phyloP scores from a whole-genome alignment of 2,888 invertebrate genomes.

The Heliconius sara region DNA sequence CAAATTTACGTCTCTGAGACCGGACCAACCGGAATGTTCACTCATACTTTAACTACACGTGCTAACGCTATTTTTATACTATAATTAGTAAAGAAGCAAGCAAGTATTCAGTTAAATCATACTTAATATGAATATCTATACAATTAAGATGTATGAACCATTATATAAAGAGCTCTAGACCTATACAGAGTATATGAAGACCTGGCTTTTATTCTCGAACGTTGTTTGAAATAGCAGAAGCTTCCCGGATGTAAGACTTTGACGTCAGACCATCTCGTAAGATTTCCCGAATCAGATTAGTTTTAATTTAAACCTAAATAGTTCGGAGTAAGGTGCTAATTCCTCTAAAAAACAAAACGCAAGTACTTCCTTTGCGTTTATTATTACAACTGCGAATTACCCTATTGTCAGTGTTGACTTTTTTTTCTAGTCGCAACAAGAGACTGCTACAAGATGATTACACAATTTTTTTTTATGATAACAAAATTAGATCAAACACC shows the following conservation, averaged over 20 bases:
- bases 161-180: constrained; percentile 34
- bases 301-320: constrained; percentile 59
- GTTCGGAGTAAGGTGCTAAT: constrained; percentile 53
- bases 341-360: constrained; percentile 41
- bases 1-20: background rate
- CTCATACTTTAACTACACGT: background rate
- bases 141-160: constrained; percentile 43
- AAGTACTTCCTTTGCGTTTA: constrained; percentile 42
- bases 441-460: background rate
- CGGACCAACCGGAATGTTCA: too few species aligned
- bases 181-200: constrained; percentile 30
- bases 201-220: constrained; percentile 40
- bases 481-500: too few species aligned
- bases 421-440: constrained; percentile 6
- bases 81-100: background rate
- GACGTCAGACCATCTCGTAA: constrained; percentile 74
- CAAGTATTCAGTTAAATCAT: constrained; percentile 33
- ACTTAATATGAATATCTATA: constrained; percentile 46
- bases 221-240: constrained; percentile 71
- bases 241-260: constrained; percentile 76
- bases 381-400: constrained; percentile 45
- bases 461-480: too few species aligned
- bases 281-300: constrained; percentile 61
- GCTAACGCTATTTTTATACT: constrained; percentile 5
- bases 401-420: constrained; percentile 39